Percentiles rank a stretch among this genome's conserved stretches.
phyloP scores from a whole-genome alignment of 2,113 vertebrate species.

The Nycticryphes semicollaris region DNA sequence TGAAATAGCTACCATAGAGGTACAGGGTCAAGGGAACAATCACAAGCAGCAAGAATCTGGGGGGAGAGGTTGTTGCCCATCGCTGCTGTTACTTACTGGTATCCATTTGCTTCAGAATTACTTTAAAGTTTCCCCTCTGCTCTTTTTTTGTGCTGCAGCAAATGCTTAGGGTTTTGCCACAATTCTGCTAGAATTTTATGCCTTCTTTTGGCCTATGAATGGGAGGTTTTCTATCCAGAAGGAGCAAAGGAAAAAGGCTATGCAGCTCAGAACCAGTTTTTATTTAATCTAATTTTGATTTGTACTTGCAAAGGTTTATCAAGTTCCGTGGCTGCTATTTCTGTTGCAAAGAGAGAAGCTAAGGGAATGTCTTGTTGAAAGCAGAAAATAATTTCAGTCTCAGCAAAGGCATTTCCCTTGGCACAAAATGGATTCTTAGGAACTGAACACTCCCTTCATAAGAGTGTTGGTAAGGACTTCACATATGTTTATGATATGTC shows the following conservation, averaged over 20 bases:
- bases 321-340: neutral
- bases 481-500: neutral
- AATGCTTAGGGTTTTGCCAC: neutral
- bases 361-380: neutral
- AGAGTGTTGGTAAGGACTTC: neutral
- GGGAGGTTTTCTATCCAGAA: neutral
- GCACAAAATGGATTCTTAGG: neutral
- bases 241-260: neutral
- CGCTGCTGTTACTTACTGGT: neutral
- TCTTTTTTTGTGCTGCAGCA: neutral
- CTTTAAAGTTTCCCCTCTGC: neutral
- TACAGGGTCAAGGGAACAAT: neutral
- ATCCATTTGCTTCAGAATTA: neutral
- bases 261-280: neutral
- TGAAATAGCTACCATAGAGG: neutral
- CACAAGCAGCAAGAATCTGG: neutral
- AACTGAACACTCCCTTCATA: neutral
- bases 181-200: neutral
- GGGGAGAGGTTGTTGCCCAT: neutral
- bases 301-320: neutral
- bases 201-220: neutral
- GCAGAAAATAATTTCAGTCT: neutral
- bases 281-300: neutral
- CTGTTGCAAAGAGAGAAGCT: neutral
- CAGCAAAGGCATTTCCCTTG: neutral